A percentile compares a stretch with the other conserved stretches of the same genome.
These are phyloP conservation scores for Gymnocephalus cernua DNA, from an alignment of 2,113 vertebrate genomes.

Conservation along the genomic window DNA sequence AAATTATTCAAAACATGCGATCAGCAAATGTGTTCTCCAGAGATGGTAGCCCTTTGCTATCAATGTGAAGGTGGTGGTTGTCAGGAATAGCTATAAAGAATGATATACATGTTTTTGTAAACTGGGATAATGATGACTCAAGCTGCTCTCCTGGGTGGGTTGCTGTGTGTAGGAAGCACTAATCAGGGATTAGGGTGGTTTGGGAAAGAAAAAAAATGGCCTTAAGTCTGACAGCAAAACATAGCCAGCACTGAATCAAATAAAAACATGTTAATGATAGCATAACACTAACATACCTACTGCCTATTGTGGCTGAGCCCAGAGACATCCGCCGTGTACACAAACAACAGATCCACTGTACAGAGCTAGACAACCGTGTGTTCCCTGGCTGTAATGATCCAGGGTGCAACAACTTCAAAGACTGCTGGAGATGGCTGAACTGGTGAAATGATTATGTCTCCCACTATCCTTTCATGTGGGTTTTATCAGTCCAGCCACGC, in stretches of 20 bases:
- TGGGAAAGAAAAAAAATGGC: conserved; percentile 28
- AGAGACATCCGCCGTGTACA: conserved; percentile 22
- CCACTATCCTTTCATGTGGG: conserved; percentile 70
- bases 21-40: not conserved
- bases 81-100: conserved; percentile 26
- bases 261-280: conserved; percentile 59
- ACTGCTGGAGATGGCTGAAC: conserved; percentile 53
- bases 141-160: conserved; percentile 53
- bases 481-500: conserved; percentile 67
- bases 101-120: conserved; percentile 52
- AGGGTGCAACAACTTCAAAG: conserved; percentile 67
- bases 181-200: conserved; percentile 72
- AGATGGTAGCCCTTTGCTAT: conserved; percentile 14
- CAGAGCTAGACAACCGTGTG: conserved; percentile 26
- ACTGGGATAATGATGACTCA: conserved; percentile 67
- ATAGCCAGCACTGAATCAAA: conserved; percentile 45
- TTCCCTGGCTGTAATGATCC: conserved; percentile 68
- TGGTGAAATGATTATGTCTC: conserved; percentile 70
- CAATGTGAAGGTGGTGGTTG: conserved; percentile 20
- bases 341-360: conserved; percentile 41
- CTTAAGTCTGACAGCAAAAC: conserved; percentile 37
- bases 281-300: conserved; percentile 33
- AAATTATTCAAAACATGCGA: conserved; percentile 14
- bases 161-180: conserved; percentile 56
- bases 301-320: conserved; percentile 32